Evolutionary conservation across 2,113 vertebrate species (phyloP).

Genomic region (Cynoglossus semilaevis): DNA sequence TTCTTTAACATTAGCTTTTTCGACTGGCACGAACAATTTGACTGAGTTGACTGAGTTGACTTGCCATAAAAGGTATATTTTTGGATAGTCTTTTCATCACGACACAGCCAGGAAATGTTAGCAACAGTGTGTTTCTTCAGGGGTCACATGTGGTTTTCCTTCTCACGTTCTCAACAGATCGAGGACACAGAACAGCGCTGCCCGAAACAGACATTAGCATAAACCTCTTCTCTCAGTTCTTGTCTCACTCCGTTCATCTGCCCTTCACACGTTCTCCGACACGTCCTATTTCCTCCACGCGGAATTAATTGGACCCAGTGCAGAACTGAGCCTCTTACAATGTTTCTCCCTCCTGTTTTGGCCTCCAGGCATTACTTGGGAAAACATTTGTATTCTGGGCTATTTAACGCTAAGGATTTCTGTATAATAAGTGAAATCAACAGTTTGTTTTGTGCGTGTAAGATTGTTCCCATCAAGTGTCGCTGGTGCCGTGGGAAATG

Average conservation of each 20-base stretch:
- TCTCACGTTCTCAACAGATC: constrained; percentile 30
- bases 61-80: too few species aligned
- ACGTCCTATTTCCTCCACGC: constrained; percentile 17
- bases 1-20: too few species aligned
- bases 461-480: constrained; percentile 8
- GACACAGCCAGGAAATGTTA: too few species aligned
- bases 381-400: constrained; percentile 8
- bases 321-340: constrained; percentile 17
- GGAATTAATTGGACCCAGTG: constrained; percentile 29
- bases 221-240: constrained; percentile 24
- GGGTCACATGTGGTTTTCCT: constrained; percentile 30
- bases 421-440: constrained; percentile 1
- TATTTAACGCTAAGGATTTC: not conserved
- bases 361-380: constrained; percentile 6
- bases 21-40: too few species aligned
- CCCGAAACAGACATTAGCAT: constrained; percentile 44
- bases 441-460: constrained; percentile 11
- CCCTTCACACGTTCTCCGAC: constrained; percentile 41
- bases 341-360: constrained; percentile 14
- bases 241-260: constrained; percentile 5
- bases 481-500: not conserved
- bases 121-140: too few species aligned
- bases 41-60: too few species aligned
- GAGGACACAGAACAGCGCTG: constrained; percentile 25
- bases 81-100: too few species aligned